Percentiles rank a stretch among this genome's conserved stretches.
These are phyloP conservation scores for Corythoichthys haematopterus DNA, from an alignment of 2,113 vertebrate species.

Conservation along the genomic window DNA sequence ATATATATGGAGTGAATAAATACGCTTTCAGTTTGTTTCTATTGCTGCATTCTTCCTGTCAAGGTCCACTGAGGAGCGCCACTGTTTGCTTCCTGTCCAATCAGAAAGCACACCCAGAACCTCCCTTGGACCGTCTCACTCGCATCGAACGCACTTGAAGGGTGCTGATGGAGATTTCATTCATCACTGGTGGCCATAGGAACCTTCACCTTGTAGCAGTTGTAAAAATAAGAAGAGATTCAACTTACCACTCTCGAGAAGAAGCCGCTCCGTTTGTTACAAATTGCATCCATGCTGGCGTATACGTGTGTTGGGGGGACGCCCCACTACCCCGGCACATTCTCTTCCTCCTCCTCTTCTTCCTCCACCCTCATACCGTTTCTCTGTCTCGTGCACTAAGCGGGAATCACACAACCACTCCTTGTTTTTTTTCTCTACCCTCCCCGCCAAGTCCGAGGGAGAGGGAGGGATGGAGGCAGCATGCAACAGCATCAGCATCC, in stretches of 20 bases:
- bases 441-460: neutral
- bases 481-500: conserved; percentile 50
- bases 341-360: conserved; percentile 7
- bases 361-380: conserved; percentile 32
- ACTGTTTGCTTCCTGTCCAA: conserved; percentile 6
- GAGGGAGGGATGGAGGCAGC: conserved; percentile 51
- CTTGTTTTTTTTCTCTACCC: conserved; percentile 59
- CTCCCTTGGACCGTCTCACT: neutral
- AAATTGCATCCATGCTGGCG: conserved; percentile 53
- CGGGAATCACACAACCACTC: conserved; percentile 68
- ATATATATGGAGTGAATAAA: neutral
- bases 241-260: conserved; percentile 54
- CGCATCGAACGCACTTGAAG: neutral
- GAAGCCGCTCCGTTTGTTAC: conserved; percentile 28
- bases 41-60: conserved; percentile 3
- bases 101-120: conserved; percentile 5
- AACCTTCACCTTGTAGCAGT: neutral
- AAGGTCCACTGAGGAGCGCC: neutral
- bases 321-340: conserved; percentile 42
- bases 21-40: neutral
- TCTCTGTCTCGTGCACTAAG: conserved; percentile 52
- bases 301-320: conserved; percentile 48
- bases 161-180: neutral
- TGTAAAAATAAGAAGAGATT: neutral
- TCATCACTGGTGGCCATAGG: neutral